Evolutionary conservation across 1,140 invertebrate genomes (phyloP).

Genomic region (Drosophila erecta): DNA sequence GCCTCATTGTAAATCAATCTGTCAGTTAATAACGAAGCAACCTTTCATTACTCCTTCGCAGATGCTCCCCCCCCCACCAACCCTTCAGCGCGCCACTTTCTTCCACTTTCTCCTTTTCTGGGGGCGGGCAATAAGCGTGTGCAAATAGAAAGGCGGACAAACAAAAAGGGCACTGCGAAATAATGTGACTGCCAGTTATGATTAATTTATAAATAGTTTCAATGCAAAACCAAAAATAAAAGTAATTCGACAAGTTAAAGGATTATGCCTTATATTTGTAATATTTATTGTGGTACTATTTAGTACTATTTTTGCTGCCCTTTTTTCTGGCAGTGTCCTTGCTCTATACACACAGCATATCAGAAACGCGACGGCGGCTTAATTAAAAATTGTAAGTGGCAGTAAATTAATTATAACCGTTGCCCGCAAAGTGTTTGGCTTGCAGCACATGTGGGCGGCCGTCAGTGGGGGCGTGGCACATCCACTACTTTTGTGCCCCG

Average conservation of each 20-base stretch:
- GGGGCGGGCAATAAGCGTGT: constrained; percentile 22
- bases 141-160: constrained; percentile 23
- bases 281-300: too few species aligned
- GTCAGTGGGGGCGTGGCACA: constrained; percentile 13
- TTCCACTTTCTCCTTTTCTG: constrained; percentile 19
- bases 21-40: constrained; percentile 49
- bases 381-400: constrained; percentile 82
- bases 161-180: constrained; percentile 11
- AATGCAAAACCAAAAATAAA: too few species aligned
- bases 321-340: constrained; percentile 2
- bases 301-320: too few species aligned
- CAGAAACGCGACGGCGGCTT: constrained; percentile 56
- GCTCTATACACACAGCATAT: constrained; percentile 26
- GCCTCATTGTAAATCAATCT: constrained; percentile 51
- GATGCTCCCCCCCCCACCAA: background rate
- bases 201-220: background rate
- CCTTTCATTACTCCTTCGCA: constrained; percentile 38
- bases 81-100: background rate
- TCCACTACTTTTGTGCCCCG: constrained; percentile 20
- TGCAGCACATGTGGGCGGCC: constrained; percentile 63
- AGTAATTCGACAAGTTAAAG: too few species aligned
- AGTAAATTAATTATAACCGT: constrained; percentile 80
- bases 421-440: constrained; percentile 77
- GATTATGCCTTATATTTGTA: too few species aligned
- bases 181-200: background rate